Percentiles rank a stretch among this genome's conserved stretches.
Conservation (phyloP, 2,888 invertebrate species). For the Poecilus cupreus region DNA sequence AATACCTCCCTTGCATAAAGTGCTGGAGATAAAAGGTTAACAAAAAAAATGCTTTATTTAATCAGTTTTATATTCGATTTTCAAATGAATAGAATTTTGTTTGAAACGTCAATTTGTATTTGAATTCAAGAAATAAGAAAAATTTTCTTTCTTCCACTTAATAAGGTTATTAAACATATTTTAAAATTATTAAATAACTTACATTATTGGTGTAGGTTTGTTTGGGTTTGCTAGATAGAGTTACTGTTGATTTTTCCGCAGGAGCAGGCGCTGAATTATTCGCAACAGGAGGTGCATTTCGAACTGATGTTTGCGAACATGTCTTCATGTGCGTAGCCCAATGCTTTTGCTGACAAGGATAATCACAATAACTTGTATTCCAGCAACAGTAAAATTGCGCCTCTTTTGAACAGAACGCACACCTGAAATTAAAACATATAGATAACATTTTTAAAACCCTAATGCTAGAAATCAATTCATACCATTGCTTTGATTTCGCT, state of each 20-base stretch:
- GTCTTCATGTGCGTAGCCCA: constrained; percentile 85
- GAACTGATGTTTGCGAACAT: constrained; percentile 73
- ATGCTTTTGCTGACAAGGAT: constrained; percentile 89
- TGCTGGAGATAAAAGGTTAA: too few relatives aligned
- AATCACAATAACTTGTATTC: constrained; percentile 96
- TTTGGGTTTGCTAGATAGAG: constrained; percentile 62
- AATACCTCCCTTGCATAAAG: too few relatives aligned
- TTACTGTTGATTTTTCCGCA: constrained; percentile 7
- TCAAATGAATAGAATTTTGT: too few relatives aligned
- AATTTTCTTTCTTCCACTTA: too few relatives aligned
- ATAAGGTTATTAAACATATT: too few relatives aligned
- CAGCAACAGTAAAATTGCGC: constrained; percentile 96
- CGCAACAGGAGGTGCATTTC: constrained; percentile 35
- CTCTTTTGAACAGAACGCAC: constrained; percentile 90
- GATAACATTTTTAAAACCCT: too few relatives aligned
- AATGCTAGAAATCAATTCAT: too few relatives aligned
- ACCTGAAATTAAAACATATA: constrained; percentile 74
- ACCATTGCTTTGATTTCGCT: constrained; percentile 93
- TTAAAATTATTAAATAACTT: neutral
- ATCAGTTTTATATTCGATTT: too few relatives aligned
- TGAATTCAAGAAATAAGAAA: too few relatives aligned
- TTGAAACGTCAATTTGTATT: too few relatives aligned
- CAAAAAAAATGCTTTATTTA: too few relatives aligned
- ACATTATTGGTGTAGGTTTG: constrained; percentile 45
- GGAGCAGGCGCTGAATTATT: neutral